Evolutionary conservation across 2,113 vertebrate species (phyloP), one percentile per base, ranked within the genome.

Genomic region (Dasyornis broadbenti): DNA sequence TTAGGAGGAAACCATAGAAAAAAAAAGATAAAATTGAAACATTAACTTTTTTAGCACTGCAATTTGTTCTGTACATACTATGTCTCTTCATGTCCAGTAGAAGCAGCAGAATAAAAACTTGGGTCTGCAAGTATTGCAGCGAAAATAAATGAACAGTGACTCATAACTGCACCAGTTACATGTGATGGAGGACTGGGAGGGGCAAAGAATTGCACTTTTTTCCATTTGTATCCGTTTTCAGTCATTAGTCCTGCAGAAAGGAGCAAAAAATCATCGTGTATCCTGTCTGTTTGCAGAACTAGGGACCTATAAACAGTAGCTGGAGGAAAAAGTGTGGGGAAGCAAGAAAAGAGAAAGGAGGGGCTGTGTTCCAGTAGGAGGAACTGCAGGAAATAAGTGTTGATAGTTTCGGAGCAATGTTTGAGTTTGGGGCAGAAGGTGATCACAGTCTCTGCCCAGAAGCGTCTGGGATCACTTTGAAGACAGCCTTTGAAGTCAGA

Each of bases 91-190:
- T 11, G 7, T 59, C 80, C 44, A 56, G 27, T 20, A 75, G 69
- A 73, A 90, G 69, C 77, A 89, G 54, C 42, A 79, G 54, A 72
- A 72, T 76, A 47, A 83, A 89, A 91, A 37, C 54, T 72, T 4
- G 4, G 4, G 30, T 69, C 72, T 94, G 72, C 45, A 84, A 77
- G 35, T 77, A 2, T 78, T 90, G 69, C 92, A 73, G 73, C 76
- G 90, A 69, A 91, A 94, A 83, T 26, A 91, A 86, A 91, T 69
- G 42, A 50, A 56, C 71, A 90, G 80, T 90, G 88, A 90, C 88
- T 90, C 88, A 90, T 90, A 83, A 83, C 71, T 90, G 88, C 88
- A 83, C 88, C 88, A 90, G 49, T 44, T 83, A 4, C 88, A 83
- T 78, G 83, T 89, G 88, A n/a, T 40, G 64, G 69, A 81, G 77